Evolutionary conservation across 1,140 invertebrate species (phyloP).

Genomic region (Danaus melanippus): DNA sequence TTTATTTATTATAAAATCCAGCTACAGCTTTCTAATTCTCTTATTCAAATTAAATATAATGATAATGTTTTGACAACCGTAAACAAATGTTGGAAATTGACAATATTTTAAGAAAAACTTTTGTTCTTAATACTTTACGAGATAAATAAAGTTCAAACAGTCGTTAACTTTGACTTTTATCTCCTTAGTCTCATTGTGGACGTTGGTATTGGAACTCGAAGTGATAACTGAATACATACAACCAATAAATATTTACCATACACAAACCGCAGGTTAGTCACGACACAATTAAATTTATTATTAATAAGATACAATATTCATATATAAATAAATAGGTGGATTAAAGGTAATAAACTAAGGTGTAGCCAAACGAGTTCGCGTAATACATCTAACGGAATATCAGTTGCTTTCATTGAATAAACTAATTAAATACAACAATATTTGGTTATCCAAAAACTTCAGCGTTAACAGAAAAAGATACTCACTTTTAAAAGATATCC

Average conservation of each 20-base stretch:
- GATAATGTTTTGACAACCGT: too few species aligned
- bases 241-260: constrained; percentile 23
- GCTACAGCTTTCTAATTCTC: too few species aligned
- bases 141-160: too few species aligned
- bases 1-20: too few species aligned
- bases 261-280: constrained; percentile 21
- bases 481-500: constrained; percentile 13
- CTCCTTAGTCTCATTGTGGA: too few species aligned
- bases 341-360: constrained; percentile 5
- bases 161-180: too few species aligned
- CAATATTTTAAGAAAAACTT: too few species aligned
- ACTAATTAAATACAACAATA: constrained; percentile 25
- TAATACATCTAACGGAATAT: constrained; percentile 43
- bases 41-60: too few species aligned
- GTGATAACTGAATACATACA: constrained; percentile 16
- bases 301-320: not conserved
- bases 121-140: too few species aligned
- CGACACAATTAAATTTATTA: constrained; percentile 2
- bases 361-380: constrained; percentile 57
- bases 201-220: not conserved
- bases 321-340: too few species aligned
- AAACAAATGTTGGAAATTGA: too few species aligned
- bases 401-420: constrained; percentile 39
- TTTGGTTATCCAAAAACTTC: not conserved
- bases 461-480: constrained; percentile 12